Conservation (phyloP, 2,113 vertebrate species). For the Lichenostomus cassidix region DNA sequence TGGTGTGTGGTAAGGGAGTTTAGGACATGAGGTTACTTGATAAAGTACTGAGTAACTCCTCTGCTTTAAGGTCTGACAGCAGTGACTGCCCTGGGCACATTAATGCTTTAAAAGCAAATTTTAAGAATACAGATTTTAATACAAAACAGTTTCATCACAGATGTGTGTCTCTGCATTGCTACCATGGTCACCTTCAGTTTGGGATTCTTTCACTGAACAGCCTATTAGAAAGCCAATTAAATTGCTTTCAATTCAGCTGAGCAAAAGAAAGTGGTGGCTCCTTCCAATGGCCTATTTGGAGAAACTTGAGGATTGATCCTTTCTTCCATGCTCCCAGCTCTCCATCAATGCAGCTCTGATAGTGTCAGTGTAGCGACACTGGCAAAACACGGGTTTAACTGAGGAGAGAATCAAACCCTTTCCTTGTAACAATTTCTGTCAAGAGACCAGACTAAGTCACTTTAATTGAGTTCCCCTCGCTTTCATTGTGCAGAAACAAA, state of each 20-base stretch:
- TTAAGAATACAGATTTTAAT: neutral
- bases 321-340: constrained; percentile 3
- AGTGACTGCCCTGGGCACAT: neutral
- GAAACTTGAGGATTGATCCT: constrained; percentile 51
- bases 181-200: constrained; percentile 11
- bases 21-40: neutral
- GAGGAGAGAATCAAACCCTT: constrained; percentile 56
- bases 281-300: constrained; percentile 35
- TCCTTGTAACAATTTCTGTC: constrained; percentile 58
- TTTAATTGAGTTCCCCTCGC: constrained; percentile 61
- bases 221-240: neutral
- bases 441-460: constrained; percentile 55
- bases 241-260: constrained; percentile 39
- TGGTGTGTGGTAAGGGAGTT: neutral
- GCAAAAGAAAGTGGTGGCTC: neutral
- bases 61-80: neutral
- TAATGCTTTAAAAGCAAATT: neutral
- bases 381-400: constrained; percentile 29
- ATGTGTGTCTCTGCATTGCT: rapidly evolving
- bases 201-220: neutral
- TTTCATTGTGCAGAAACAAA: constrained; percentile 61
- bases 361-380: constrained; percentile 14
- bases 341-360: constrained; percentile 45
- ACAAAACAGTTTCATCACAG: neutral
- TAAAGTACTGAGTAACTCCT: neutral